These are phyloP conservation scores for Phalloptychus januarius DNA, from an alignment of 2,797 vertebrate genomes.

Conservation along the genomic window DNA sequence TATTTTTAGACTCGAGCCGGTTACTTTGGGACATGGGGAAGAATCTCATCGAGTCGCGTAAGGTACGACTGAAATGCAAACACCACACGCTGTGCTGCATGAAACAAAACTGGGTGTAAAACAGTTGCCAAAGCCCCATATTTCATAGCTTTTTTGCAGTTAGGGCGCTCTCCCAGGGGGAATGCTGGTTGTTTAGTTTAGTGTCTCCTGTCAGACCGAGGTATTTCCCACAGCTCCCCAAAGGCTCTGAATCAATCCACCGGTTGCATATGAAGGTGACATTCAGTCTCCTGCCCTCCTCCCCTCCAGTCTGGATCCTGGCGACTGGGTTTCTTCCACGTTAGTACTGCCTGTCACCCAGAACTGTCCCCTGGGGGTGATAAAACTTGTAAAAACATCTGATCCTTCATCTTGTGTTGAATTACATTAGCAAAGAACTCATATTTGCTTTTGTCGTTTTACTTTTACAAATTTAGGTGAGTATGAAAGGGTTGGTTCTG, in stretches of 20 bases:
- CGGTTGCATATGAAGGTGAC: conserved; percentile 68
- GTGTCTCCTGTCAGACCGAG: conserved; percentile 71
- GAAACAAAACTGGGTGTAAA: conserved; percentile 52
- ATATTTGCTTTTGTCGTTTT: conserved; percentile 20
- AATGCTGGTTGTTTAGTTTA: conserved; percentile 67
- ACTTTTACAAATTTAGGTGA: not conserved
- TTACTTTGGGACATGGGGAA: conserved; percentile 23
- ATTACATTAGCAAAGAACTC: not conserved
- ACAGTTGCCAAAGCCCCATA: conserved; percentile 35
- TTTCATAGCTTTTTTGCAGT: conserved; percentile 42
- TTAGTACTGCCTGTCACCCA: conserved; percentile 47
- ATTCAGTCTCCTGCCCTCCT: conserved; percentile 49
- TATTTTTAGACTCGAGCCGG: conserved; percentile 25
- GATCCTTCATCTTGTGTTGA: not conserved
- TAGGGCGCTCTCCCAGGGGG: conserved; percentile 32
- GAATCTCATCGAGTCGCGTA: conserved; percentile 11
- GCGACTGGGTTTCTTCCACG: conserved; percentile 51
- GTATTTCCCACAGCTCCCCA: conserved; percentile 69
- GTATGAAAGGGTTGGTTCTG: conserved; percentile 3
- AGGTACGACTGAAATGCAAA: conserved; percentile 45
- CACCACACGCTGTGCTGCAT: conserved; percentile 27
- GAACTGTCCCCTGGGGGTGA: conserved; percentile 23
- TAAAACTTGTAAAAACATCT: conserved; percentile 6
- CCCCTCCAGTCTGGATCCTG: conserved; percentile 30
- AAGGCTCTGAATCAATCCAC: conserved; percentile 68